Base-by-base conservation (phyloP, 1,140 invertebrate genomes). In the Drosophila persimilis region DNA sequence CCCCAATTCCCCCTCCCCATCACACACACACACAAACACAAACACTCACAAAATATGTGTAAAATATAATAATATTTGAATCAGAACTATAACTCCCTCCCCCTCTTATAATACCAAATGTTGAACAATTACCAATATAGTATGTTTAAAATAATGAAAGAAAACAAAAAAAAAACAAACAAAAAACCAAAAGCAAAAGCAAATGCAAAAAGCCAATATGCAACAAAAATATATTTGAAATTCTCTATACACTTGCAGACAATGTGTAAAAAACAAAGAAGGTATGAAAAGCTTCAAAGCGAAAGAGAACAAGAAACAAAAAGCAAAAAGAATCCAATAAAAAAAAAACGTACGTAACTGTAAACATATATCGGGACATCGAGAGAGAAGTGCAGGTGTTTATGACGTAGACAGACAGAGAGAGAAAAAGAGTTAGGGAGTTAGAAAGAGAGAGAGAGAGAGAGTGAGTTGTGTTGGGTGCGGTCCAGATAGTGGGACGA, bases 161-260 rank as follows among this genome's bases (percentile, higher is more conserved):
- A 58, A 44, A 63, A 45, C 26, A 26, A 53, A 41, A 50, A 56
- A 59, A 43, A 53, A 22, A 52, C 69, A 29, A 47, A 60, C 35
- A 61, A 72, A 31, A 45, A 76, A 67, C 45, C 39, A 63, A 72
- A 71, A 72, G 31, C 46, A 50, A 50, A 60, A 56, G 41, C 29
- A 72, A 50, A 61, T 54, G 39, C 41, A 57, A 57, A 57, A 60
- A 39, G 47, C 24, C 26, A 61, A 60, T 56, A 56, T 51, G 47
- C 52, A 73, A 60, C 53, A 62, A 52, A 51, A 47, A 79, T 63
- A 60, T 55, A 61, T 67, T 67, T 63, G 50, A 65, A 77, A 77
- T 57, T 63, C 29, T 65, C 70, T 72, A 65, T 89, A 91, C 90
- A 91, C 90, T 91, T 91, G 90, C 90, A 91, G 90, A 91, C 90